Conservation (phyloP, 2,113 vertebrate species). For the Cisticola juncidis region DNA sequence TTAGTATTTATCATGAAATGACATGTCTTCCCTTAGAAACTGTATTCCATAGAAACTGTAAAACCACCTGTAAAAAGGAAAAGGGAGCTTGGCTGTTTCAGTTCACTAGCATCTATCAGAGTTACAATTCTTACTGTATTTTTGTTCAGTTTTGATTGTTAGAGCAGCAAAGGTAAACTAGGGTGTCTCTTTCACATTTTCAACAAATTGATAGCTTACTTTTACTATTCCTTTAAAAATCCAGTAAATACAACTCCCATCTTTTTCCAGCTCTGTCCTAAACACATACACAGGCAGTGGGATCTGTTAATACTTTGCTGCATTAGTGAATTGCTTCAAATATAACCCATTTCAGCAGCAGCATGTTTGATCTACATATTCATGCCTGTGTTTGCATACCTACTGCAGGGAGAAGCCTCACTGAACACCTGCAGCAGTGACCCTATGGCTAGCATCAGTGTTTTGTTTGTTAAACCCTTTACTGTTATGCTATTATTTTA, state of each 20-base stretch:
- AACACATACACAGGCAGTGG: neutral
- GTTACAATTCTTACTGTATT: neutral
- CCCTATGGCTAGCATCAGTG: neutral
- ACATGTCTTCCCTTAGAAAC: conserved; percentile 30
- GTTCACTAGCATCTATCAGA: neutral
- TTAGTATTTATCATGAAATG: conserved; percentile 41
- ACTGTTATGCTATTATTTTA: neutral
- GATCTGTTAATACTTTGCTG: neutral
- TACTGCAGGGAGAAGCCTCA: neutral
- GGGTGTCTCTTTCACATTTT: neutral
- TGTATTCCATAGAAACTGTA: neutral
- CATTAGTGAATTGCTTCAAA: neutral
- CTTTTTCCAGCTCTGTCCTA: neutral
- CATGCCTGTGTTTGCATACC: neutral
- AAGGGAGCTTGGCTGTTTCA: neutral
- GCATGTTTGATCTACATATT: neutral
- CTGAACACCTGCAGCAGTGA: neutral
- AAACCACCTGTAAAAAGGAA: conserved; percentile 24
- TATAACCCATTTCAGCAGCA: neutral
- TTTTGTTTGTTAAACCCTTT: neutral
- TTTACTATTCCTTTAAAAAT: neutral
- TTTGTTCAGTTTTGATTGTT: neutral
- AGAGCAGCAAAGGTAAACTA: neutral
- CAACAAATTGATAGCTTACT: neutral
- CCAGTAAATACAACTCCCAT: neutral